These are phyloP conservation scores for Merops nubicus DNA, from an alignment of 2,113 vertebrate species.

Conservation along the genomic window DNA sequence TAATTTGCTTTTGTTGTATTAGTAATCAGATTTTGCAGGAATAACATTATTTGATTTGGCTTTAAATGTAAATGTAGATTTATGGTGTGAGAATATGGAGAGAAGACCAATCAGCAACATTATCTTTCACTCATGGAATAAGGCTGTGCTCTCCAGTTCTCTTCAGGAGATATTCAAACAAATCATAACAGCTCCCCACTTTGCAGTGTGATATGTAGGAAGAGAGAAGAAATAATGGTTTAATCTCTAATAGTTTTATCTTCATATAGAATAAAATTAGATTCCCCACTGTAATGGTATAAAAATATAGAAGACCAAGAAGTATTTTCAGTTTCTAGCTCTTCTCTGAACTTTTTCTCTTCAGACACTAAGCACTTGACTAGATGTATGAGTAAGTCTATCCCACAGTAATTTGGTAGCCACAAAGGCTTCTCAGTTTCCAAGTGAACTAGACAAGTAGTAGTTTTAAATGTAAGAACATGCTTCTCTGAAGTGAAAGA, in stretches of 20 bases:
- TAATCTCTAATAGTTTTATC: neutral
- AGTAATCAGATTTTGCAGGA: neutral
- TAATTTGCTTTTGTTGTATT: neutral
- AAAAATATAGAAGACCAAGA: neutral
- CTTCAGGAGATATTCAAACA: neutral
- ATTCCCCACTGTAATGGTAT: neutral
- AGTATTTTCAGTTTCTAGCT: neutral
- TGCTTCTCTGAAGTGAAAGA: neutral
- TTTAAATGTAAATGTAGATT: neutral
- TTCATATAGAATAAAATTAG: neutral
- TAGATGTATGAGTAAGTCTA: neutral
- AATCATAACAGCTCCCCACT: neutral
- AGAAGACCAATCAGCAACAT: neutral
- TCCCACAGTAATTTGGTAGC: neutral
- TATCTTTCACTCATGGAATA: neutral
- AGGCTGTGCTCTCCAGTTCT: neutral
- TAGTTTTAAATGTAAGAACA: slow-evolving; percentile 8
- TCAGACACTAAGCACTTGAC: neutral
- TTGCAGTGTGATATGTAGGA: neutral
- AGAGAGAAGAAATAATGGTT: neutral
- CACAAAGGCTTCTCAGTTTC: neutral
- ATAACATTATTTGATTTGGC: neutral
- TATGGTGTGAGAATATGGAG: neutral
- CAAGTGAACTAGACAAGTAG: neutral
- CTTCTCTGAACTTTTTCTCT: neutral